Percentiles rank a stretch among this genome's conserved stretches.
phyloP scores from a whole-genome alignment of 2,113 vertebrate species.

The Aphyosemion australe region DNA sequence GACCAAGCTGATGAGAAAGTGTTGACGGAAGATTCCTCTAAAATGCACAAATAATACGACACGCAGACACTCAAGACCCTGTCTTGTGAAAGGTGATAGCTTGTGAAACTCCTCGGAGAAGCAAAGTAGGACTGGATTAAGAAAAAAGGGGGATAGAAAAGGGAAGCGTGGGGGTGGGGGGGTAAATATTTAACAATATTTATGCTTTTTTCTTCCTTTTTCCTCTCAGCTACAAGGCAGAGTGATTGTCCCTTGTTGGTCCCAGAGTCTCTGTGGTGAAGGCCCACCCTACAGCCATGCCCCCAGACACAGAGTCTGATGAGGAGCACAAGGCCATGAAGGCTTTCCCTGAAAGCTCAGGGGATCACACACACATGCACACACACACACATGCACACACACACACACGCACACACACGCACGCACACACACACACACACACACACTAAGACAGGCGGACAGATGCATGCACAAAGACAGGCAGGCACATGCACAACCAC shows the following conservation, averaged over 20 bases:
- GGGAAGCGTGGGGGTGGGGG: conserved; percentile 13
- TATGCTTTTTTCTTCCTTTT: conserved; percentile 53
- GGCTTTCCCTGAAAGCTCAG: conserved; percentile 71
- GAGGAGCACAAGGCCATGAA: conserved; percentile 67
- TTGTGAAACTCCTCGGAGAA: conserved; percentile 63
- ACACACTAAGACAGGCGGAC: neutral
- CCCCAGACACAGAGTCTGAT: conserved; percentile 76
- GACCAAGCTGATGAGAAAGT: conserved; percentile 66
- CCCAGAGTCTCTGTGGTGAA: conserved; percentile 74
- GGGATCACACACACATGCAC: conserved; percentile 54
- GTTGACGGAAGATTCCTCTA: conserved; percentile 65
- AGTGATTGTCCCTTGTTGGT: conserved; percentile 74
- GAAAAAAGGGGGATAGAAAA: conserved; percentile 27
- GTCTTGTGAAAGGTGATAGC: conserved; percentile 72
- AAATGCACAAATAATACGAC: conserved; percentile 51
- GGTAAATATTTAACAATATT: conserved; percentile 54
- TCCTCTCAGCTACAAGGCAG: conserved; percentile 70
- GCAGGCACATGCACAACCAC: conserved; percentile 54
- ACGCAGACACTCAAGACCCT: conserved; percentile 37
- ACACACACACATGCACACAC: conserved; percentile 29
- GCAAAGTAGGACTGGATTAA: conserved; percentile 60
- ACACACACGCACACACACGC: conserved; percentile 20
- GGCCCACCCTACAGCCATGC: conserved; percentile 79
- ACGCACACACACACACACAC: conserved; percentile 22
- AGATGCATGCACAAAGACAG: conserved; percentile 45